Conservation (phyloP, 2,888 invertebrate species). For the Alloplasta piceator region DNA sequence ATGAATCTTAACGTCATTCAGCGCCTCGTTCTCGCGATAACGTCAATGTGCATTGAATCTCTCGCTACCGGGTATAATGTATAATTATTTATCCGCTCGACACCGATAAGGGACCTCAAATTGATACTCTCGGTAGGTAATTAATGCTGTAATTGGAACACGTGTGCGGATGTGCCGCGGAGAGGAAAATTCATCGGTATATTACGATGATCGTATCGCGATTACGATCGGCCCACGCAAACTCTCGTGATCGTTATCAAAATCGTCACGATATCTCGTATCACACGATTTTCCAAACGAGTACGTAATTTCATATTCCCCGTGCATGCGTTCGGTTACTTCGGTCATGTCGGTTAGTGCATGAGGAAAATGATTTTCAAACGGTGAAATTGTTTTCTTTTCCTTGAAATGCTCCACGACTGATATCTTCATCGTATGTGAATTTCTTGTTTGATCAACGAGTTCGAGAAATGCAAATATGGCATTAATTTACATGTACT, state of each 20-base stretch:
- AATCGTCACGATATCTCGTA: constrained; percentile 45
- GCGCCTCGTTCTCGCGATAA: too few relatives aligned
- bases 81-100: constrained; percentile 44
- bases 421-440: neutral
- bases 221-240: constrained; percentile 65
- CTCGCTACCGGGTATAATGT: neutral
- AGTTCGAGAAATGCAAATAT: constrained; percentile 69
- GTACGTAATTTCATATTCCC: constrained; percentile 4
- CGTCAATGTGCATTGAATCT: too few relatives aligned
- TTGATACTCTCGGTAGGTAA: constrained; percentile 58
- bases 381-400: neutral
- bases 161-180: constrained; percentile 66
- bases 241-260: constrained; percentile 58
- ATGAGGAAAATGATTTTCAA: neutral
- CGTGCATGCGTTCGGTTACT: constrained; percentile 25
- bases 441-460: neutral
- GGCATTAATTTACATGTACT: constrained; percentile 77
- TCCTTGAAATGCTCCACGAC: neutral
- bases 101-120: constrained; percentile 51
- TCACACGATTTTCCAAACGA: constrained; percentile 30
- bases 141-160: constrained; percentile 66
- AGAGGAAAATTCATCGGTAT: constrained; percentile 44
- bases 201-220: constrained; percentile 29
- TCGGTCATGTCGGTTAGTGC: neutral
- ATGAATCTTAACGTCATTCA: too few relatives aligned